Percentiles rank a stretch among this genome's conserved stretches.
These are phyloP conservation scores for Geophilus truncorum DNA, from an alignment of 2,888 invertebrate species.

Conservation along the genomic window DNA sequence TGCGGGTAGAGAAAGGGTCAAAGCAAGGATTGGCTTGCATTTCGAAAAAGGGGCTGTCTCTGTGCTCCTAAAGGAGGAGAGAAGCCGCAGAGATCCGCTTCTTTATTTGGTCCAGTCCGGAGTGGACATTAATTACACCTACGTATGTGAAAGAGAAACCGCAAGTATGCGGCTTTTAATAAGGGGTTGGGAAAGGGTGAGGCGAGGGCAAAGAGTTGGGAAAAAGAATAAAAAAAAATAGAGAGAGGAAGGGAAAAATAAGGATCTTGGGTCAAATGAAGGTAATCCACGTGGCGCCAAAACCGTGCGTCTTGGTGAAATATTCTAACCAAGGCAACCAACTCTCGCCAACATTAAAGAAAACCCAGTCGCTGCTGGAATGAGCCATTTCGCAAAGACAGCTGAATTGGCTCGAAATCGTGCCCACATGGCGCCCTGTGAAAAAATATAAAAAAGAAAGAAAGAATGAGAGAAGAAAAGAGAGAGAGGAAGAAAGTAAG, in stretches of 20 bases:
- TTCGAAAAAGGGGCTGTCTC: not conserved
- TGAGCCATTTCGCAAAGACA: constrained; percentile 25
- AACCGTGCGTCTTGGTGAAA: constrained; percentile 16
- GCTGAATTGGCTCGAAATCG: constrained; percentile 22
- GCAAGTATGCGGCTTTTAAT: not conserved
- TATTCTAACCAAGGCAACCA: constrained; percentile 22
- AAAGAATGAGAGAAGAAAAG: not conserved
- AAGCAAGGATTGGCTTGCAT: not conserved
- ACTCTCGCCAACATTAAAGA: constrained; percentile 19
- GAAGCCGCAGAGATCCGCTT: not conserved
- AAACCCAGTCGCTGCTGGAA: constrained; percentile 7
- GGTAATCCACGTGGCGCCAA: constrained; percentile 21
- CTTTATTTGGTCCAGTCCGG: not conserved
- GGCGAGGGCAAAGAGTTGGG: not conserved
- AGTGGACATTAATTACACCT: constrained; percentile 5
- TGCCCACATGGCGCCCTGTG: constrained; percentile 27
- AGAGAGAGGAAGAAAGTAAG: no score
- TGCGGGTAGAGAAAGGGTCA: not conserved
- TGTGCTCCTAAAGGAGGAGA: not conserved
- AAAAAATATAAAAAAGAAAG: not conserved
- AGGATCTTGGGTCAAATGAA: constrained; percentile 21
- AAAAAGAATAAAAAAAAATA: not conserved
- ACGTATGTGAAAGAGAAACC: not conserved
- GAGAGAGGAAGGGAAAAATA: not conserved
- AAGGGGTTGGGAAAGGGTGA: not conserved